Conservation (phyloP, 2,113 vertebrate species). For the Callithrix jacchus region DNA sequence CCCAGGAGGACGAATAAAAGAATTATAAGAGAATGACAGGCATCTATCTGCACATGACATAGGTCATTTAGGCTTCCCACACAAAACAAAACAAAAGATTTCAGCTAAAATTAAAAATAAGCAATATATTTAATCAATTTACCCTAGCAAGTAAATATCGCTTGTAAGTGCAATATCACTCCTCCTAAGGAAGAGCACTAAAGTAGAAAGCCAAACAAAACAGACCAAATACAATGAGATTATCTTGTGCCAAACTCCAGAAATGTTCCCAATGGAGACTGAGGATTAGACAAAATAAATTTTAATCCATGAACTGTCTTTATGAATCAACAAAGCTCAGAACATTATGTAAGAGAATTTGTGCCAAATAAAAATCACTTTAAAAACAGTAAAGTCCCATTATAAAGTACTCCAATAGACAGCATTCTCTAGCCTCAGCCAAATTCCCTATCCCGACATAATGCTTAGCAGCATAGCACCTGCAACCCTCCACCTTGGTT, state of each 20-base stretch:
- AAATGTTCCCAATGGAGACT: neutral
- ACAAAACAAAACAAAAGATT: neutral
- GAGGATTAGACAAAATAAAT: neutral
- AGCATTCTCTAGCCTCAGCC: neutral
- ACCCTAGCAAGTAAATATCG: neutral
- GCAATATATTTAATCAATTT: neutral
- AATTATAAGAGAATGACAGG: neutral
- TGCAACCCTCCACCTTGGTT: neutral
- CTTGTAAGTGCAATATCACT: neutral
- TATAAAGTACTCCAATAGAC: neutral
- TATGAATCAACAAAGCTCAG: neutral
- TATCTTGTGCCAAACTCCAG: neutral
- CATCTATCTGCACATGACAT: neutral
- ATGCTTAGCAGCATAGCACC: neutral
- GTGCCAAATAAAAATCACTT: neutral
- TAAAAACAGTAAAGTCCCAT: neutral
- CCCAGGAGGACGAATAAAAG: neutral
- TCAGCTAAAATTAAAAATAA: neutral
- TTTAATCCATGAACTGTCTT: neutral
- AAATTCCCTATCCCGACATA: neutral
- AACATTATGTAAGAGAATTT: neutral
- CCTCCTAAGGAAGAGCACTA: neutral
- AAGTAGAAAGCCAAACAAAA: slow-evolving; percentile 12
- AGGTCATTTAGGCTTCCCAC: neutral
- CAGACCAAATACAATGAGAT: neutral